Base-by-base conservation (phyloP, 2,797 vertebrate genomes). In the Arnoldichthys spilopterus region DNA sequence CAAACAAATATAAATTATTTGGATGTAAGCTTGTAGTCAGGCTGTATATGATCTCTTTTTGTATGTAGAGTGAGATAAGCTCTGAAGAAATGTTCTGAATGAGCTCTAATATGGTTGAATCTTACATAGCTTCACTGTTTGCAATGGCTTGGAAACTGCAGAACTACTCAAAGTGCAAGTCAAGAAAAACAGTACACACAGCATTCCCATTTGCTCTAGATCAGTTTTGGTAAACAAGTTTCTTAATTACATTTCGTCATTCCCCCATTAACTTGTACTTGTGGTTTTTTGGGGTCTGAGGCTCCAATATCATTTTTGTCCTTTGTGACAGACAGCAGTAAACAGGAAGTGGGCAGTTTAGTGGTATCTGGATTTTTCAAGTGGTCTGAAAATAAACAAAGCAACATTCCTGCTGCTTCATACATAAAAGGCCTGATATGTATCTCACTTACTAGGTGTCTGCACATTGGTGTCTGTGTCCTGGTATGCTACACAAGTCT, bases 401-500 rank as follows among this genome's bases (percentile, higher is more conserved):
- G n/a, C 43, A 22, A 61, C 51, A 56, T 61, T 43, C 67, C 16
- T 18, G 24, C 28, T 43, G 22, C 24, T 56, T 62, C 28, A 7
- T 32, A 32, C 9, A 34, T 72, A 37, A 76, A 69, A 28, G 9
- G 12, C 77, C 40, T 54, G 32, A 75, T 68, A 43, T 85, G 13
- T 75, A 6, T 70, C 47, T 78, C 74, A 8, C 59, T n/a, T 34
- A 28, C 20, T 85, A 99, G 98, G 98, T 86, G 87, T 99, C 59
- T 97, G 96, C 85, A 96, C 97, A 0, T 73, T 98, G 89, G 94
- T 97, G 0, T 96, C 96, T 0, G 96, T 99, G 82, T 98, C 98
- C 0, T 94, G 96, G 95, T 99, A 99, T 0, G 98, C 97, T 47
- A 95, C 96, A 0, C 95, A 95, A 81, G 97, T 99, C 86, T 96